These are phyloP conservation scores for Macrophya alboannulata DNA, from an alignment of 2,888 invertebrate species.

Conservation along the genomic window DNA sequence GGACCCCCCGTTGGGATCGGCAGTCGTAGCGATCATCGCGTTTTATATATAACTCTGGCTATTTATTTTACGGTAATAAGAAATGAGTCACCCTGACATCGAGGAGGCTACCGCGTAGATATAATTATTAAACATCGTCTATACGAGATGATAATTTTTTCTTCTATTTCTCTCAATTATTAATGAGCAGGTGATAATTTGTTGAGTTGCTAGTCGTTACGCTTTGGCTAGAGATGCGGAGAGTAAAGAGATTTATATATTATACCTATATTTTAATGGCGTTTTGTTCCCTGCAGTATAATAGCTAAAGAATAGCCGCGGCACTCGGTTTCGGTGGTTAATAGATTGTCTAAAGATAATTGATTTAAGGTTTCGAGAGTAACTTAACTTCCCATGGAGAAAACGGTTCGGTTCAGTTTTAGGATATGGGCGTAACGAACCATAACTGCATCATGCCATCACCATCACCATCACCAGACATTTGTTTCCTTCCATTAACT, in stretches of 20 bases:
- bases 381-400: slow-evolving; percentile 39
- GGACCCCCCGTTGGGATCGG: slow-evolving; percentile 66
- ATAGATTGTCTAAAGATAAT: slow-evolving; percentile 56
- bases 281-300: no score
- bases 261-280: not conserved
- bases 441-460: slow-evolving; percentile 49
- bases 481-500: slow-evolving; percentile 55
- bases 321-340: slow-evolving; percentile 40
- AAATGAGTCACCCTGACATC: slow-evolving; percentile 18
- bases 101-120: not conserved
- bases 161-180: not conserved
- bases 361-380: slow-evolving; percentile 39
- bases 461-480: slow-evolving; percentile 34
- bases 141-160: slow-evolving; percentile 6
- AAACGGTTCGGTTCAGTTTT: not conserved
- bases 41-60: slow-evolving; percentile 29
- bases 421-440: slow-evolving; percentile 53
- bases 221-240: not conserved
- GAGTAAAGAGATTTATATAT: not conserved
- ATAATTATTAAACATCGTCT: slow-evolving; percentile 19
- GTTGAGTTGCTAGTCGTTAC: not conserved
- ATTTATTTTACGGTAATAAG: slow-evolving; percentile 17
- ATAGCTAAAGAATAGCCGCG: slow-evolving; percentile 21
- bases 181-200: not conserved
- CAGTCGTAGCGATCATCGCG: slow-evolving; percentile 64